Evolutionary conservation across 2,888 invertebrate genomes (phyloP).

Genomic region (Flexamia atlantica): DNA sequence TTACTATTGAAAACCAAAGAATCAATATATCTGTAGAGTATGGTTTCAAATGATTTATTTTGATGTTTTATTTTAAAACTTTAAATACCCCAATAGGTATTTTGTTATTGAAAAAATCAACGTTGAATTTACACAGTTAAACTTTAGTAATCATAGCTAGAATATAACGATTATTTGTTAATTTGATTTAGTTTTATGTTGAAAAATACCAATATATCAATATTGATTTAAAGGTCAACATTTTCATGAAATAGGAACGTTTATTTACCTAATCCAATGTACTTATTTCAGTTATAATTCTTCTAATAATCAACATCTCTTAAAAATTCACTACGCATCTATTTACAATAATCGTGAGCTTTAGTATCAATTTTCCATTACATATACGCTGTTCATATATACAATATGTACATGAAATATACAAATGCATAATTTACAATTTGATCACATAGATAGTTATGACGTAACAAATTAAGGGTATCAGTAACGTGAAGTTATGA

Average conservation of each 20-base stretch:
- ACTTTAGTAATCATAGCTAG: no score
- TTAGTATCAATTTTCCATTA: not conserved
- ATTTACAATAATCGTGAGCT: slow-evolving; percentile 22
- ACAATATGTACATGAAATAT: slow-evolving; percentile 44
- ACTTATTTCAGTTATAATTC: not conserved
- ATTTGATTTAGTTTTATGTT: no score
- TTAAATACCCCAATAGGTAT: no score
- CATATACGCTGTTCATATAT: not conserved
- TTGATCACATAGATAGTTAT: slow-evolving; percentile 21
- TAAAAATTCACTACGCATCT: not conserved
- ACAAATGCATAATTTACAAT: slow-evolving; percentile 19
- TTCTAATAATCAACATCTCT: not conserved
- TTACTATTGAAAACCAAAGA: no score
- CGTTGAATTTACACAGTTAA: no score
- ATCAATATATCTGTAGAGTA: no score
- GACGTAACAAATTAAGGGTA: not conserved
- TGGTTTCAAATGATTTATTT: no score
- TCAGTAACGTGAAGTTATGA: slow-evolving; percentile 28
- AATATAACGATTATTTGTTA: no score
- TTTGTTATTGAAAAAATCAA: no score
- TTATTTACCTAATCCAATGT: not conserved
- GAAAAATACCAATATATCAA: not conserved
- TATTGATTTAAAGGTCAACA: not conserved
- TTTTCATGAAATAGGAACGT: not conserved
- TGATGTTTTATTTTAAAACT: no score